A percentile compares a stretch with the other conserved stretches of the same genome.
phyloP scores from a whole-genome alignment of 2,797 vertebrate genomes.

The Mormyrus hasselquistii region DNA sequence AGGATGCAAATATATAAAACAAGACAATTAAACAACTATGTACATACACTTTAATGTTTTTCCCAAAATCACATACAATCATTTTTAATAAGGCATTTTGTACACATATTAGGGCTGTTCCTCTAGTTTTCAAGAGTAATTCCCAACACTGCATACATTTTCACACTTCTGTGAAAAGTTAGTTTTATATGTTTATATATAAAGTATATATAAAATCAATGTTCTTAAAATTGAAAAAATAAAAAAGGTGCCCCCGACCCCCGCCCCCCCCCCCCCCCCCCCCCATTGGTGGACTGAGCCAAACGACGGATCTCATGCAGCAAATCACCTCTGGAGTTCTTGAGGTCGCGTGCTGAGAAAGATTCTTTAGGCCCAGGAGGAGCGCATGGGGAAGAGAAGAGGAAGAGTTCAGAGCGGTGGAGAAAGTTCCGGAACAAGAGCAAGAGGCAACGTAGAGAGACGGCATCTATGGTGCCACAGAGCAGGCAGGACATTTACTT shows the following conservation, averaged over 20 bases:
- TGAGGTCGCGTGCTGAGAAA: constrained; percentile 98
- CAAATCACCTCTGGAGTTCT: constrained; percentile 98
- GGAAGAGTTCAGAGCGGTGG: constrained; percentile 12
- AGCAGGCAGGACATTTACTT: constrained; percentile 51
- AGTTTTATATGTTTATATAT: neutral
- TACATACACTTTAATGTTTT: neutral
- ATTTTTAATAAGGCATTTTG: constrained; percentile 63
- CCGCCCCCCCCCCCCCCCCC: too few relatives aligned
- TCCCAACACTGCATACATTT: constrained; percentile 42
- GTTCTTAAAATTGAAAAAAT: neutral
- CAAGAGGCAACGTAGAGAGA: constrained; percentile 26
- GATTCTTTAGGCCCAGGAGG: constrained; percentile 82
- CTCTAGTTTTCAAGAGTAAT: constrained; percentile 31
- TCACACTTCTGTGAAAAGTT: neutral
- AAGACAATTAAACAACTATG: neutral
- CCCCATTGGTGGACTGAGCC: constrained; percentile 37
- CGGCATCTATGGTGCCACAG: neutral
- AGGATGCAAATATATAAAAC: neutral
- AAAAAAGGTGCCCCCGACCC: neutral
- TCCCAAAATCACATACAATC: constrained; percentile 63
- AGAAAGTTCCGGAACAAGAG: constrained; percentile 31
- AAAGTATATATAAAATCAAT: neutral
- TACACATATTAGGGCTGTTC: constrained; percentile 47
- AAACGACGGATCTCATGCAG: constrained; percentile 67
- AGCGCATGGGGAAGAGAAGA: constrained; percentile 57